phyloP scores from a whole-genome alignment of 2,888 invertebrate genomes.

The Seira sanloemensis region DNA sequence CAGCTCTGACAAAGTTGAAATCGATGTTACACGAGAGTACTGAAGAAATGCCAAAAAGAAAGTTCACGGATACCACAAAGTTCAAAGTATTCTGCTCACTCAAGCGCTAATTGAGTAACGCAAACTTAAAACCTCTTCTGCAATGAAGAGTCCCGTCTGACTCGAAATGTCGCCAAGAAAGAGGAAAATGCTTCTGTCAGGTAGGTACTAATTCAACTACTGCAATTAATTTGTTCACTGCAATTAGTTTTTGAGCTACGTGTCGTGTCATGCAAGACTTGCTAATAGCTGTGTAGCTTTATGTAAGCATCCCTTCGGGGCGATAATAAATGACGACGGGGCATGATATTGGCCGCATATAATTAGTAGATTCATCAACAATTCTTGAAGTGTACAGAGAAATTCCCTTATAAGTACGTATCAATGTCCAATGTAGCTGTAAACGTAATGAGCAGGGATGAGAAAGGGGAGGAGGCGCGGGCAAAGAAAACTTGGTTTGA shows the following conservation, averaged over 20 bases:
- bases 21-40: neutral
- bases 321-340: neutral
- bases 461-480: slow-evolving; percentile 8
- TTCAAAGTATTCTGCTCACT: neutral
- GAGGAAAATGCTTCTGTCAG: neutral
- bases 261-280: slow-evolving; percentile 11
- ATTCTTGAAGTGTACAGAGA: neutral
- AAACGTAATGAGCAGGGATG: neutral
- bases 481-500: neutral
- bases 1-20: neutral
- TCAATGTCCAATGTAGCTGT: neutral
- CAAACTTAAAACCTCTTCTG: neutral
- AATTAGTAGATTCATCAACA: neutral
- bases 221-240: slow-evolving; percentile 56
- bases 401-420: neutral
- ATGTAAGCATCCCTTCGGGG: slow-evolving; percentile 45
- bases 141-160: neutral
- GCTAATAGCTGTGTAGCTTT: slow-evolving; percentile 24
- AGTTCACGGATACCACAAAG: neutral
- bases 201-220: slow-evolving; percentile 38
- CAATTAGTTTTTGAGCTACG: slow-evolving; percentile 37
- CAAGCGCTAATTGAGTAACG: neutral
- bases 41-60: neutral
- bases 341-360: slow-evolving; percentile 1
- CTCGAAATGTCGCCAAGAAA: neutral